phyloP scores from a whole-genome alignment of 2,113 vertebrate species.

The Stegastes partitus region DNA sequence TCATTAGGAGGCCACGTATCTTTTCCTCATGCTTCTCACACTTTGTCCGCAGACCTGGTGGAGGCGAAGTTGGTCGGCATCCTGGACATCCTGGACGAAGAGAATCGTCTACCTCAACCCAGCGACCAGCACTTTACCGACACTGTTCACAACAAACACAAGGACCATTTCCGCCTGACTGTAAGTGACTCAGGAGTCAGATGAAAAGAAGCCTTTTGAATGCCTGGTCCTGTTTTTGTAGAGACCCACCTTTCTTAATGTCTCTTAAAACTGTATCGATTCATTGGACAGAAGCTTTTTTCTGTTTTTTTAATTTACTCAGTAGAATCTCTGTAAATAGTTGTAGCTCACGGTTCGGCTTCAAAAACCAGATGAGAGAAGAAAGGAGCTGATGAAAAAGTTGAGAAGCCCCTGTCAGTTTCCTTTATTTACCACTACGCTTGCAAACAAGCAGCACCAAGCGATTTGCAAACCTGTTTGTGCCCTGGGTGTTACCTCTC shows the following conservation, averaged over 20 bases:
- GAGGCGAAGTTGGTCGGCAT: constrained; percentile 94
- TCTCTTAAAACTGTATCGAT: not conserved
- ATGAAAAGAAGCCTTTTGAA: too few relatives aligned
- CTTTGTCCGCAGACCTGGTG: constrained; percentile 90
- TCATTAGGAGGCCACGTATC: not conserved
- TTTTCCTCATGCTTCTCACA: not conserved
- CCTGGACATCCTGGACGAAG: constrained; percentile 98
- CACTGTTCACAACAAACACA: constrained; percentile 94
- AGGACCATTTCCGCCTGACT: constrained; percentile 95
- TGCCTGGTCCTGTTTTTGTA: too few relatives aligned
- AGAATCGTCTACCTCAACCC: constrained; percentile 96
- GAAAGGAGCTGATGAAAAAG: too few relatives aligned
- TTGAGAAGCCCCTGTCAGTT: too few relatives aligned
- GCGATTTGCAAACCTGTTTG: too few relatives aligned
- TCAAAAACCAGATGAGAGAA: too few relatives aligned
- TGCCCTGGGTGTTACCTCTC: constrained; percentile 6
- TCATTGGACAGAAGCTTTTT: too few relatives aligned
- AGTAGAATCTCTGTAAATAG: too few relatives aligned
- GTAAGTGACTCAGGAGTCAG: constrained; percentile 79
- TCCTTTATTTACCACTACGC: too few relatives aligned
- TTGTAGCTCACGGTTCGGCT: too few relatives aligned
- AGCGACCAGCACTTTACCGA: constrained; percentile 98
- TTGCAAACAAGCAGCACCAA: too few relatives aligned
- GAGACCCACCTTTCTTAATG: not conserved
- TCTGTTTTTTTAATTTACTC: too few relatives aligned